Percentiles rank a stretch among this genome's conserved stretches.
Conservation (phyloP, 2,797 vertebrate genomes). For the Cossypha polioptera region DNA sequence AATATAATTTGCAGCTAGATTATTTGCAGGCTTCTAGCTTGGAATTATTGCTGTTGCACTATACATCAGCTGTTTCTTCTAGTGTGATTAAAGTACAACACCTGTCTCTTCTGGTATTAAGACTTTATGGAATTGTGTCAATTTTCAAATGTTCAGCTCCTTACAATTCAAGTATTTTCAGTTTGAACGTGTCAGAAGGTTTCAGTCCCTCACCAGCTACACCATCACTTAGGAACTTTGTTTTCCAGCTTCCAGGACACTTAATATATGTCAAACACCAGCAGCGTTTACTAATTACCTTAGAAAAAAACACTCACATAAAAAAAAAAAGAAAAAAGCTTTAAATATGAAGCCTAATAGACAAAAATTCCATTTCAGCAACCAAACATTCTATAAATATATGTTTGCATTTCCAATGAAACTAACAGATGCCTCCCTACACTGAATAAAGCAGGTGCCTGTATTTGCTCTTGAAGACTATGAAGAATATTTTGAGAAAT, state of each 20-base stretch:
- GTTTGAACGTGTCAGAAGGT: neutral
- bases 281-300: neutral
- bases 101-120: neutral
- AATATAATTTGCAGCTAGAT: slow-evolving; percentile 51
- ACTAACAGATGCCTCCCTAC: neutral
- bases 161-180: neutral
- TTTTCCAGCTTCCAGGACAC: neutral
- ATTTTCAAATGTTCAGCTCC: neutral
- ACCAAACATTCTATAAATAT: neutral
- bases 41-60: slow-evolving; percentile 5
- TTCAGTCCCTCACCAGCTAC: neutral
- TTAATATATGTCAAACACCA: neutral
- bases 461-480: neutral
- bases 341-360: neutral
- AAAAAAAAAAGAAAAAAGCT: neutral
- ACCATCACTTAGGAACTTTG: neutral
- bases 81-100: slow-evolving; percentile 15
- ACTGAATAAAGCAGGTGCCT: neutral
- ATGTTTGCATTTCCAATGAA: neutral
- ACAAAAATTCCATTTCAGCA: neutral
- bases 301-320: neutral
- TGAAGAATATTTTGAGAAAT: neutral
- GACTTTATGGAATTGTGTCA: neutral
- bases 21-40: slow-evolving; percentile 11
- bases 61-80: slow-evolving; percentile 20